Percentiles rank a stretch among this genome's conserved stretches.
These are phyloP conservation scores for Liasis olivaceus DNA, from an alignment of 2,797 vertebrate genomes.

Conservation along the genomic window DNA sequence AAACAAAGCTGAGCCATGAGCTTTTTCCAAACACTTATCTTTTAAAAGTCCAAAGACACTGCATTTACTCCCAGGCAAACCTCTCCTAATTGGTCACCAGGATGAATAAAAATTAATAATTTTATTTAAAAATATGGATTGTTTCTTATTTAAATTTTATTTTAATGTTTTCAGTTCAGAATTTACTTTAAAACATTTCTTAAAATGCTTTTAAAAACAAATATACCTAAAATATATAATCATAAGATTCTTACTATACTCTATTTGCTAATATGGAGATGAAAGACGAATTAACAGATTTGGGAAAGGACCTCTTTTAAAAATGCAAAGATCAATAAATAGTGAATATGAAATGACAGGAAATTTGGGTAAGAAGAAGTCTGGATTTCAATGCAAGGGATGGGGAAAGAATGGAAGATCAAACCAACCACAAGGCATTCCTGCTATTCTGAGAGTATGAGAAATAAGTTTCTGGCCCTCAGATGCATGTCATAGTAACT, in stretches of 20 bases:
- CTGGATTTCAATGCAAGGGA: neutral
- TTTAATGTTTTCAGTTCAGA: neutral
- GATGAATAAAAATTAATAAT: neutral
- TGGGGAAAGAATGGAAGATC: neutral
- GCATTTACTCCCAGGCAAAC: neutral
- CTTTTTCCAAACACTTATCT: no score
- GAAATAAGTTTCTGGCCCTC: neutral
- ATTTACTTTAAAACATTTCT: neutral
- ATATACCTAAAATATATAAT: neutral
- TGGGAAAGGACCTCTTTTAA: neutral
- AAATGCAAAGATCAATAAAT: neutral
- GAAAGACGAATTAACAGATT: neutral
- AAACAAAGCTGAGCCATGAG: no score
- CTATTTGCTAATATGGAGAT: neutral
- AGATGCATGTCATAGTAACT: neutral
- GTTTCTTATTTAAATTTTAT: neutral
- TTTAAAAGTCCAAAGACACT: neutral
- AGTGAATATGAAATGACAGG: neutral
- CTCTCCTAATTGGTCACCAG: neutral
- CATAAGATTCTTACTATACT: neutral
- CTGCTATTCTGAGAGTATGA: neutral
- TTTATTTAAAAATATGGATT: neutral
- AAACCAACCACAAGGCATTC: neutral
- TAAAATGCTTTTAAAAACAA: neutral
- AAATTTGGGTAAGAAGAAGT: neutral